A percentile compares a stretch with the other conserved stretches of the same genome.
Evolutionary conservation across 2,113 vertebrate genomes (phyloP).

Genomic region (Ictidomys tridecemlineatus): DNA sequence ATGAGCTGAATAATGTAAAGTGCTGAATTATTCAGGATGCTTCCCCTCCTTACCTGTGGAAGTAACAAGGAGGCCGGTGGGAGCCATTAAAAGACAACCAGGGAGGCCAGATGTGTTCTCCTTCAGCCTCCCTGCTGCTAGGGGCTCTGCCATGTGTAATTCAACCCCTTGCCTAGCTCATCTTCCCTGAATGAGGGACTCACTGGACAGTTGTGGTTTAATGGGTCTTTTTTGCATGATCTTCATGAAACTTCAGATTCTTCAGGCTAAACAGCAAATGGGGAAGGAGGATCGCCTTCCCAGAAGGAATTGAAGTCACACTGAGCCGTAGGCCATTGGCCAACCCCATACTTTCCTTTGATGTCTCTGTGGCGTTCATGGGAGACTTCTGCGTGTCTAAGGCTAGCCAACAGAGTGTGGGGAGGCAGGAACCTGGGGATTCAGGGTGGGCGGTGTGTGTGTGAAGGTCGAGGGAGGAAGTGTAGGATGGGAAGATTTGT

Average conservation of each 20-base stretch:
- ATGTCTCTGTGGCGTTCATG: not conserved
- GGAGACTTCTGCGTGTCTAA: not conserved
- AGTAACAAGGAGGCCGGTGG: not conserved
- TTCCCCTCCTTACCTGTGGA: constrained; percentile 58
- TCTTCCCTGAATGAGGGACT: not conserved
- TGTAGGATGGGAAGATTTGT: not conserved
- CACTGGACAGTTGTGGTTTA: not conserved
- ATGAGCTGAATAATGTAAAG: constrained; percentile 79
- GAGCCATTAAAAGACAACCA: not conserved
- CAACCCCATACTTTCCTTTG: not conserved
- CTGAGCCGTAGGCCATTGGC: not conserved
- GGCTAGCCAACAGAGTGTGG: not conserved
- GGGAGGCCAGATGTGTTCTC: not conserved
- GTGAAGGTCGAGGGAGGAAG: not conserved
- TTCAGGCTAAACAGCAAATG: constrained; percentile 10
- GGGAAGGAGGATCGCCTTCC: not conserved
- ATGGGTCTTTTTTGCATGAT: constrained; percentile 13
- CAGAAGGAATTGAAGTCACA: not conserved
- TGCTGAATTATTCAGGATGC: constrained; percentile 77
- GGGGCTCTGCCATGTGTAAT: not conserved
- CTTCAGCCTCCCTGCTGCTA: not conserved
- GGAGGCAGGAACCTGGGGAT: accelerated
- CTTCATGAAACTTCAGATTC: constrained; percentile 44
- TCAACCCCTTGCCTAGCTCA: not conserved
- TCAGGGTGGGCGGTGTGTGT: accelerated